Percentiles rank a stretch among this genome's conserved stretches.
Conservation (phyloP, 2,888 invertebrate species). For the Julus scandinavius region DNA sequence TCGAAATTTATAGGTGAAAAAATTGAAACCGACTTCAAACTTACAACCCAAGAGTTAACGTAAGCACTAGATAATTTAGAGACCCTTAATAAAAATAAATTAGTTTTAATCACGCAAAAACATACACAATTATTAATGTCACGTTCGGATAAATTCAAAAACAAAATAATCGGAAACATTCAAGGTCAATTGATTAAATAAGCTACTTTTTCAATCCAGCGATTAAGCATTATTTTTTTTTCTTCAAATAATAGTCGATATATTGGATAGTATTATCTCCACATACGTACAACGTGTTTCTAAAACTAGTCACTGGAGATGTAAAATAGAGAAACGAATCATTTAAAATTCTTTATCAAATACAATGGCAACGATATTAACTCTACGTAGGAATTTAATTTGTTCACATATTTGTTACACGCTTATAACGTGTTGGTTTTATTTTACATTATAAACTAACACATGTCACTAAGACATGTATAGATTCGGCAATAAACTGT, state of each 20-base stretch:
- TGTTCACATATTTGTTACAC: too few relatives aligned
- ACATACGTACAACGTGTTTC: too few relatives aligned
- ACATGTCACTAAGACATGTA: too few relatives aligned
- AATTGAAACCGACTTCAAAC: neutral
- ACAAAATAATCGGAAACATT: neutral
- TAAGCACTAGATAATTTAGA: neutral
- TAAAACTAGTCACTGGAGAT: neutral
- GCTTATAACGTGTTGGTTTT: too few relatives aligned
- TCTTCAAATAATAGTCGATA: neutral
- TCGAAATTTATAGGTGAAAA: neutral
- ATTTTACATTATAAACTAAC: too few relatives aligned
- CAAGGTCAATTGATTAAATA: neutral
- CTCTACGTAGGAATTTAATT: too few relatives aligned
- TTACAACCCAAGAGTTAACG: neutral
- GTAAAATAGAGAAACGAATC: too few relatives aligned
- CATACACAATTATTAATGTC: neutral
- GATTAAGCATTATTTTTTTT: neutral
- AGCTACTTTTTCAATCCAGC: neutral
- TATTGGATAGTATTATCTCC: too few relatives aligned
- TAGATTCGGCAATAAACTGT: too few relatives aligned
- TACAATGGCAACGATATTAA: neutral
- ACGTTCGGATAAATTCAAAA: neutral
- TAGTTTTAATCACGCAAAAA: neutral
- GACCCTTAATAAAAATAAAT: neutral
- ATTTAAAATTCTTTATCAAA: too few relatives aligned